Percentiles rank a stretch among this genome's conserved stretches.
Evolutionary conservation across 2,797 vertebrate genomes (phyloP).

Genomic region (Silurus lanzhouensis): DNA sequence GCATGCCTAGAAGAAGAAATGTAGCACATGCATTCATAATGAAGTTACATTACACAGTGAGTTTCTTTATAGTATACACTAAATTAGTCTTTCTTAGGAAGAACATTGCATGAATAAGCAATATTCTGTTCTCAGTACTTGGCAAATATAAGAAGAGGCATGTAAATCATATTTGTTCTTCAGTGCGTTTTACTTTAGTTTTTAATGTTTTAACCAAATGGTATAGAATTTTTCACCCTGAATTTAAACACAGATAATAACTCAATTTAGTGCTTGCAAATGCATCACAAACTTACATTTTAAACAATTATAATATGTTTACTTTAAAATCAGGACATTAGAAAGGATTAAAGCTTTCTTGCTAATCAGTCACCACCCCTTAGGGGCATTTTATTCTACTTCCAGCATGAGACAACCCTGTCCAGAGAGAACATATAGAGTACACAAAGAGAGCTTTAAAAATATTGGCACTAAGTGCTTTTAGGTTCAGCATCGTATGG

Average conservation of each 20-base stretch:
- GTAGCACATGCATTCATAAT: neutral
- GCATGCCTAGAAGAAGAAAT: constrained; percentile 22
- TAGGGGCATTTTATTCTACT: neutral
- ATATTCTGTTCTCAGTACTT: neutral
- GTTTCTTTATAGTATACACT: neutral
- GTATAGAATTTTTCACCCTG: neutral
- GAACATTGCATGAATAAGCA: neutral
- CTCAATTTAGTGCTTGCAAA: neutral
- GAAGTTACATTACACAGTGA: neutral
- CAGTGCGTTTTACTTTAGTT: neutral
- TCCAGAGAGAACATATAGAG: neutral
- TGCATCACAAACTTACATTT: neutral
- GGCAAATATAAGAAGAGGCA: neutral
- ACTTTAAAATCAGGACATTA: neutral
- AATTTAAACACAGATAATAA: neutral
- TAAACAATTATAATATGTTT: neutral
- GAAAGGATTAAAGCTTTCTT: neutral
- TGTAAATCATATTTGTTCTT: neutral
- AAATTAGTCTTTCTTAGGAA: neutral
- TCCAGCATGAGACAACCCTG: neutral
- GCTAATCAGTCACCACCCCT: neutral
- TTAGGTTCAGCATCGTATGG: neutral
- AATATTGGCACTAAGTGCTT: constrained; percentile 17
- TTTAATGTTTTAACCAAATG: neutral
- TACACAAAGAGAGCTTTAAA: constrained; percentile 31